Conservation (phyloP, 2,113 vertebrate genomes). For the Corapipo altera region DNA sequence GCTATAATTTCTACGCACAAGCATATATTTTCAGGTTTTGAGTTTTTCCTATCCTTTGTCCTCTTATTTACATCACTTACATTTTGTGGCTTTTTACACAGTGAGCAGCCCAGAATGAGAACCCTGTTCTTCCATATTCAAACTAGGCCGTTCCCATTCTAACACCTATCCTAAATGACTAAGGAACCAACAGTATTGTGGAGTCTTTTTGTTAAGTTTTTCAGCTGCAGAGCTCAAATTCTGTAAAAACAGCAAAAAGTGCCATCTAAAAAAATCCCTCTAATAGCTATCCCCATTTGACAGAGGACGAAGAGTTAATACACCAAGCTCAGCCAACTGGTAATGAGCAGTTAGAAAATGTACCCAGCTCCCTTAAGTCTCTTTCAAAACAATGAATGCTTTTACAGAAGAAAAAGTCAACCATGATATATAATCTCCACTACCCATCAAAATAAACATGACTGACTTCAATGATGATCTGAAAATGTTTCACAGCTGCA, state of each 20-base stretch:
- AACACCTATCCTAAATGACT: not conserved
- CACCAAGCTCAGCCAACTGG: not conserved
- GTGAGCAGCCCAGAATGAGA: not conserved
- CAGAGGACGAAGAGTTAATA: not conserved
- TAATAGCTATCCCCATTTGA: not conserved
- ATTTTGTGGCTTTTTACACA: not conserved
- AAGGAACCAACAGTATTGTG: not conserved
- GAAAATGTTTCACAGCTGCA: not conserved
- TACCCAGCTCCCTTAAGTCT: not conserved
- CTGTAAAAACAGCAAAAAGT: not conserved
- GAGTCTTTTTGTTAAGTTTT: not conserved
- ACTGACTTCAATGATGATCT: not conserved
- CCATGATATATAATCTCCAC: not conserved
- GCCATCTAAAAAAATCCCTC: not conserved
- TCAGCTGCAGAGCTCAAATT: not conserved
- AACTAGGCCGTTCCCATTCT: not conserved
- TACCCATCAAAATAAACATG: not conserved
- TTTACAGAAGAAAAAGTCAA: not conserved
- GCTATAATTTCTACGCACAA: not conserved
- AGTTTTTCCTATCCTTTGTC: not conserved
- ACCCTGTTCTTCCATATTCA: not conserved
- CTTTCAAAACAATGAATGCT: not conserved
- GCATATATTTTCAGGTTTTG: not conserved
- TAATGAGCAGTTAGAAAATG: not conserved
- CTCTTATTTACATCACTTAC: not conserved